These are phyloP conservation scores for Lacerta viridis DNA, from an alignment of 2,797 vertebrate species.

Conservation along the genomic window DNA sequence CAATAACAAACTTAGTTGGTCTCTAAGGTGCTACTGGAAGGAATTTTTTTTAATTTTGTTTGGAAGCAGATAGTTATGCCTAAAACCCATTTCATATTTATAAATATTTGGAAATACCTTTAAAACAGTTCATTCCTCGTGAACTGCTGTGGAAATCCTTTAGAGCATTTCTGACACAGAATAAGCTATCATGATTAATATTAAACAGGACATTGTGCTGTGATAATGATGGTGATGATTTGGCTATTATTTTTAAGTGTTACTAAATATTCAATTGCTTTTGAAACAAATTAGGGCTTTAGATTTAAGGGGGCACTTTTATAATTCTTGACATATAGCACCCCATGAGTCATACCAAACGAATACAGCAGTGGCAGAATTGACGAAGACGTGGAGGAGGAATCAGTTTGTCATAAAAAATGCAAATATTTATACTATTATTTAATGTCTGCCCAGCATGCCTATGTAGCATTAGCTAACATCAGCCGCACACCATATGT, in stretches of 20 bases:
- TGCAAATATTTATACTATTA: conserved; percentile 84
- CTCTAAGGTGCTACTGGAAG: no score
- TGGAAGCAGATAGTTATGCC: conserved; percentile 41
- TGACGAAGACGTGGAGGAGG: conserved; percentile 72
- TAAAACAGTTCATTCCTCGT: conserved; percentile 61
- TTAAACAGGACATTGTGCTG: conserved; percentile 68
- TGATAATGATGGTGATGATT: conserved; percentile 66
- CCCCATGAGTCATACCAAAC: conserved; percentile 71
- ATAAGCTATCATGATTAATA: conserved; percentile 71
- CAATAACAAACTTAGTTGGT: no score
- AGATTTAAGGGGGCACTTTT: conserved; percentile 72
- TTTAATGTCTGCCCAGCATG: conserved; percentile 83
- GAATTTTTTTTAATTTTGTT: no score
- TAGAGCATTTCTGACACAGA: conserved; percentile 66
- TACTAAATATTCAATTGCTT: conserved; percentile 76
- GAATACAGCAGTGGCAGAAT: conserved; percentile 72
- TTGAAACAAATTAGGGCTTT: conserved; percentile 68
- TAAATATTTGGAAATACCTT: conserved; percentile 68
- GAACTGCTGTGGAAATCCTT: conserved; percentile 70
- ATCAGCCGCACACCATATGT: conserved; percentile 80
- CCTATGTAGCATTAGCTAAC: conserved; percentile 82
- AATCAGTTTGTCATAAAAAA: conserved; percentile 82
- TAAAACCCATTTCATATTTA: conserved; percentile 46
- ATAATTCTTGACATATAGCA: conserved; percentile 74
- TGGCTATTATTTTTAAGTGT: conserved; percentile 76